A percentile compares a stretch with the other conserved stretches of the same genome.
Conservation (phyloP, 2,113 vertebrate genomes). For the Hyaena hyaena region DNA sequence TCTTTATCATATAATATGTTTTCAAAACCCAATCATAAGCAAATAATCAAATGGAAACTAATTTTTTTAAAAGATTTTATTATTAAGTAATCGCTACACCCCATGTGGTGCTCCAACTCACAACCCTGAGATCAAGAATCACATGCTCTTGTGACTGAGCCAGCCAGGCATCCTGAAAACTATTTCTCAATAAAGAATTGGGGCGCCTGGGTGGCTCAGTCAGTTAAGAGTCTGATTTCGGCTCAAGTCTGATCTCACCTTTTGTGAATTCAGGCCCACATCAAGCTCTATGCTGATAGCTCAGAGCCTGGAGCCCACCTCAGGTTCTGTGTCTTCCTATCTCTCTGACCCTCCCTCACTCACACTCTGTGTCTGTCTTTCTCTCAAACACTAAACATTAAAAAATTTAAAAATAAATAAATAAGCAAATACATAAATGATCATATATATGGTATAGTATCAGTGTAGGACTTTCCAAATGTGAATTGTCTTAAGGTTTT, state of each 20-base stretch:
- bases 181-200: constrained; percentile 20
- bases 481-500: background rate
- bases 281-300: too few species aligned
- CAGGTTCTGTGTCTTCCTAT: too few species aligned
- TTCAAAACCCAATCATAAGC: background rate
- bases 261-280: too few species aligned
- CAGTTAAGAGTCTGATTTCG: too few species aligned
- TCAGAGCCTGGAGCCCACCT: too few species aligned
- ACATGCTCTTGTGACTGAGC: background rate
- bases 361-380: too few species aligned
- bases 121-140: background rate
- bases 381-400: too few species aligned
- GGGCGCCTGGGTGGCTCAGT: too few species aligned
- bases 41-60: constrained; percentile 47
- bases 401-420: too few species aligned
- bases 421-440: too few species aligned
- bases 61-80: background rate
- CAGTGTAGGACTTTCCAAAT: background rate
- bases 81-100: background rate
- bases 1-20: constrained; percentile 1
- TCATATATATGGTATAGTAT: background rate
- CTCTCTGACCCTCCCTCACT: too few species aligned
- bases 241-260: too few species aligned
- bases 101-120: background rate
- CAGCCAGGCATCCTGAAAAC: background rate